Evolutionary conservation across 2,797 vertebrate genomes (phyloP), one percentile per base, ranked within the genome.

Genomic region (Sibirionetta formosa): DNA sequence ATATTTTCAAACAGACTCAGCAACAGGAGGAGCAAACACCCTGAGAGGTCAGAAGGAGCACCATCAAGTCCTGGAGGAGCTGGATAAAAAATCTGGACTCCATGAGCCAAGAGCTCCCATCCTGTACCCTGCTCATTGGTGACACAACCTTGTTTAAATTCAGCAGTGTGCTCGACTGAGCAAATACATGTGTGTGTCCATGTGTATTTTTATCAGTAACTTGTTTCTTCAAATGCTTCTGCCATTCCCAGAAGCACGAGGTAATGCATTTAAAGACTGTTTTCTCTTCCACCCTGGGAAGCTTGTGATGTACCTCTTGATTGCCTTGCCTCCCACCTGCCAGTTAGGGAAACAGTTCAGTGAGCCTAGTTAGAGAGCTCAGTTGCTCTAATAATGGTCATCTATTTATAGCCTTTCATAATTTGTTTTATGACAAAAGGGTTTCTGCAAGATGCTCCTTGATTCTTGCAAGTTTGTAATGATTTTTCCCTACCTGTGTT

Each of bases 341-440:
- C 75, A 10, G 22, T 8, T 11, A 56, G 65, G 44, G 79, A 63
- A 71, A n/a, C 69, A 33, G 82, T 16, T 81, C 88, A 84, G 46
- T 2, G 9, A 86, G 86, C 73, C 83, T 63, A 84, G 50, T 86
- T 82, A 88, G 53, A 86, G 54, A 79, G 26, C 78, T 90, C 83
- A 24, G 40, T 63, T 84, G 24, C 78, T 95, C 70, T 91, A 75
- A 78, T 90, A 93, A 71, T 91, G 88, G 64, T 75, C 75, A 89
- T 20, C 95, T 94, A 92, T 96, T 94, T 96, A 96, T 93, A 95
- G 92, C 53, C 68, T 73, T 87, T 85, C 31, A n/a, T 95, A 54
- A 96, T 93, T 70, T 95, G 66, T 93, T 93, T 93, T 22, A 1
- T 89, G 83, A 89, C 88, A 95, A 96, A 96, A 95, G 70, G 31